phyloP scores from a whole-genome alignment of 2,888 invertebrate genomes.

The Polydrusus pterygomalis region DNA sequence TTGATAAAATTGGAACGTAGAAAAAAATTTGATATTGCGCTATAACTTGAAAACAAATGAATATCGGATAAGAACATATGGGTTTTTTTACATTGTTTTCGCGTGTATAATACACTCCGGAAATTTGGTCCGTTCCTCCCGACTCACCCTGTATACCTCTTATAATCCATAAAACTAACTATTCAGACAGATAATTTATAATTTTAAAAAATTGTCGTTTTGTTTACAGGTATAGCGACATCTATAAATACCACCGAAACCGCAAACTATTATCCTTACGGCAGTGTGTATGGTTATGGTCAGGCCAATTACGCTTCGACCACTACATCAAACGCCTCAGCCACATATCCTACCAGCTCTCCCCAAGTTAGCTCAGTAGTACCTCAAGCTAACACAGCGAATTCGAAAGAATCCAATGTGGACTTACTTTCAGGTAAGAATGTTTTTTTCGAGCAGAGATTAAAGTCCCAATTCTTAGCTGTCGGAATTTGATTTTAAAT shows the following conservation, averaged over 20 bases:
- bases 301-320: slow-evolving; percentile 33
- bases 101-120: too few relatives aligned
- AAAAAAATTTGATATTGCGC: too few relatives aligned
- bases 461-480: too few relatives aligned
- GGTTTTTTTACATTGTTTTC: too few relatives aligned
- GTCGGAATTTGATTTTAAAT: background rate
- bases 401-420: slow-evolving; percentile 65
- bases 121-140: too few relatives aligned
- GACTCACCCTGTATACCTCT: too few relatives aligned
- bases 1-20: too few relatives aligned
- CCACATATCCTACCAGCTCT: slow-evolving; percentile 25
- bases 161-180: too few relatives aligned
- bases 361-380: slow-evolving; percentile 26
- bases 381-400: slow-evolving; percentile 29
- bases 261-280: slow-evolving; percentile 28
- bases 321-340: slow-evolving; percentile 22
- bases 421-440: slow-evolving; percentile 72
- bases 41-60: too few relatives aligned
- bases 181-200: too few relatives aligned
- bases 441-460: too few relatives aligned
- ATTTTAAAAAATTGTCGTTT: background rate
- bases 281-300: slow-evolving; percentile 49
- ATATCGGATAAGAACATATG: too few relatives aligned
- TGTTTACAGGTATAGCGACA: background rate
- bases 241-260: slow-evolving; percentile 1